Conservation (phyloP, 1,140 invertebrate genomes). For the Papilio aristodemus region DNA sequence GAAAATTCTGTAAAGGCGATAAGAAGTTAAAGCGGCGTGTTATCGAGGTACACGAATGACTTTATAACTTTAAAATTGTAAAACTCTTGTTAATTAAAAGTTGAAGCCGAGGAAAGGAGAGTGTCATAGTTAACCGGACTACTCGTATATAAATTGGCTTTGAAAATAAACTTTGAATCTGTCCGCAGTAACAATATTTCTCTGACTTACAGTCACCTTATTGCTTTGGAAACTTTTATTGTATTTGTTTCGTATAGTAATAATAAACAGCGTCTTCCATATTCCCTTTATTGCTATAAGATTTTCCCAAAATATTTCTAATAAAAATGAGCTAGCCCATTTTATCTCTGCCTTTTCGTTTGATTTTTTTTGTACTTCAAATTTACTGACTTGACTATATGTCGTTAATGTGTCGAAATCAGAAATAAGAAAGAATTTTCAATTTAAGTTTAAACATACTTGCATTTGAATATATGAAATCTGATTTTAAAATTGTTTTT, state of each 20-base stretch:
- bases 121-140: not conserved
- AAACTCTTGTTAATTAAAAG: conserved; percentile 13
- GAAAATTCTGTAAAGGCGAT: not conserved
- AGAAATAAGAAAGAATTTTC: no score
- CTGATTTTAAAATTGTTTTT: not conserved
- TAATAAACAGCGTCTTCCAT: not conserved
- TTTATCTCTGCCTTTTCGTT: no score
- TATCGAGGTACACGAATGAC: not conserved
- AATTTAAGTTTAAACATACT: no score
- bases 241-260: not conserved
- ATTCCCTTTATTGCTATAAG: not conserved
- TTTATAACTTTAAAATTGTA: not conserved
- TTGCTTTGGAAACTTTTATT: conserved; percentile 10
- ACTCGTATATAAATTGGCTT: not conserved
- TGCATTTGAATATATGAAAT: no score
- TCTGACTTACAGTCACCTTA: not conserved
- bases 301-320: no score
- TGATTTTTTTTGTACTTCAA: no score
- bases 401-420: no score
- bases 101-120: not conserved
- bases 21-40: not conserved
- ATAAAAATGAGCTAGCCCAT: no score
- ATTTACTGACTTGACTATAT: no score
- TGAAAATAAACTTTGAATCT: conserved; percentile 2
- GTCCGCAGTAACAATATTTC: not conserved